These are phyloP conservation scores for Pangasius djambal DNA, from an alignment of 2,797 vertebrate genomes.

Conservation along the genomic window DNA sequence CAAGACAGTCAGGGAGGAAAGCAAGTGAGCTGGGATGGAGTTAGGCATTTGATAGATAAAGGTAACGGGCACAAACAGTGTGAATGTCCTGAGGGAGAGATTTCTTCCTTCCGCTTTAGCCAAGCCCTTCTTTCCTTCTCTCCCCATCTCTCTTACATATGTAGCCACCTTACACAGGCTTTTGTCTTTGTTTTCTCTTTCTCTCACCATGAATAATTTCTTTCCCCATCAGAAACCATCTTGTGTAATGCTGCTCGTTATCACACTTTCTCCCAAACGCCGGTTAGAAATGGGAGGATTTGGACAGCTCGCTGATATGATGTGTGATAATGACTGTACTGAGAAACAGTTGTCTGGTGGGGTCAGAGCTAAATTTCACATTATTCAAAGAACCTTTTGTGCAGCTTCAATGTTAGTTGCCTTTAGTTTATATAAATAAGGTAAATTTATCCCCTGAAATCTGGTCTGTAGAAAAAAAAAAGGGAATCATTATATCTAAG, in stretches of 20 bases:
- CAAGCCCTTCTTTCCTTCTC: slow-evolving; percentile 45
- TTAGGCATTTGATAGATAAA: slow-evolving; percentile 54
- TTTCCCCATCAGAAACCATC: slow-evolving; percentile 53
- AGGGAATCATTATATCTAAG: slow-evolving; percentile 5
- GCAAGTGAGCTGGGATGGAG: slow-evolving; percentile 37
- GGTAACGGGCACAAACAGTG: slow-evolving; percentile 60
- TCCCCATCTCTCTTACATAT: background rate
- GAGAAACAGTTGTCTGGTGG: slow-evolving; percentile 23
- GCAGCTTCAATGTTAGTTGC: slow-evolving; percentile 1
- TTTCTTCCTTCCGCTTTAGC: slow-evolving; percentile 57
- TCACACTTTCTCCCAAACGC: slow-evolving; percentile 34
- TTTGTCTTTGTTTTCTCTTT: slow-evolving; percentile 55
- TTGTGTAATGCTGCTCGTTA: slow-evolving; percentile 56
- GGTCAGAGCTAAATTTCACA: slow-evolving; percentile 18
- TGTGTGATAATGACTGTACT: slow-evolving; percentile 43
- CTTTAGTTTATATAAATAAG: slow-evolving; percentile 15
- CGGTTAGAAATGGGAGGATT: slow-evolving; percentile 38
- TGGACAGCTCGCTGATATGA: slow-evolving; percentile 43
- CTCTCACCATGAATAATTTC: slow-evolving; percentile 60
- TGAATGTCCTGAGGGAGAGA: slow-evolving; percentile 66
- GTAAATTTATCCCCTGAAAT: background rate
- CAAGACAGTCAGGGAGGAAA: slow-evolving; percentile 21
- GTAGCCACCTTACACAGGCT: slow-evolving; percentile 19
- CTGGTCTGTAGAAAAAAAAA: background rate
- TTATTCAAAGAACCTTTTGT: slow-evolving; percentile 38